Percentiles rank a stretch among this genome's conserved stretches.
These are phyloP conservation scores for Tragopan temminckii DNA, from an alignment of 2,797 vertebrate genomes.

Conservation along the genomic window DNA sequence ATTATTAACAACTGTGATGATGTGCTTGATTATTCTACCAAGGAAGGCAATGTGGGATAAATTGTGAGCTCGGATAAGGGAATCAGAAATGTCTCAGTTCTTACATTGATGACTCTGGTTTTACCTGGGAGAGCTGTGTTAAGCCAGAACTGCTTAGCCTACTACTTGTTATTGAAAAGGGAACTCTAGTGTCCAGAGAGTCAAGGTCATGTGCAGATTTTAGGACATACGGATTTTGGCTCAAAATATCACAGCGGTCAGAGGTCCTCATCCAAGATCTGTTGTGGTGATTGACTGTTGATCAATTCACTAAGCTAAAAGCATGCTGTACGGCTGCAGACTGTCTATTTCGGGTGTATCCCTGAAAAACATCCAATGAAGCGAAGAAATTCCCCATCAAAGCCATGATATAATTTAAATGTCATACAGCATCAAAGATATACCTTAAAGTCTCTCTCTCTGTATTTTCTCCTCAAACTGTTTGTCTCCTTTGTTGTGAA, in stretches of 20 bases:
- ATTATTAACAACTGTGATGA: not conserved
- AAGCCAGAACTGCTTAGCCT: not conserved
- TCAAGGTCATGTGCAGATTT: fast-evolving
- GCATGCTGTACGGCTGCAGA: not conserved
- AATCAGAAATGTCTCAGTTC: not conserved
- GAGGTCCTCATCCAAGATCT: not conserved
- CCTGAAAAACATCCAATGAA: not conserved
- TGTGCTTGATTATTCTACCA: constrained; percentile 33
- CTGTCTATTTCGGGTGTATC: not conserved
- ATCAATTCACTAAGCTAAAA: not conserved
- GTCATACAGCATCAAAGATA: not conserved
- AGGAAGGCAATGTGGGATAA: not conserved
- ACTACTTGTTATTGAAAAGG: not conserved
- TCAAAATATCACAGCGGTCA: not conserved
- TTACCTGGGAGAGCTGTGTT: not conserved
- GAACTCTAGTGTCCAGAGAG: not conserved
- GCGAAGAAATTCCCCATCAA: not conserved
- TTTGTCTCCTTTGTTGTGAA: not conserved
- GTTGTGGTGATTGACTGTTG: not conserved
- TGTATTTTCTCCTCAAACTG: not conserved
- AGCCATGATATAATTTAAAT: not conserved
- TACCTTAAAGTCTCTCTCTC: not conserved
- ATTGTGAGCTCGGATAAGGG: not conserved
- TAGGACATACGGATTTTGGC: not conserved
- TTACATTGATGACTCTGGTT: not conserved